Percentiles rank a stretch among this genome's conserved stretches.
These are phyloP conservation scores for Passer domesticus DNA, from an alignment of 2,113 vertebrate genomes.

Conservation along the genomic window DNA sequence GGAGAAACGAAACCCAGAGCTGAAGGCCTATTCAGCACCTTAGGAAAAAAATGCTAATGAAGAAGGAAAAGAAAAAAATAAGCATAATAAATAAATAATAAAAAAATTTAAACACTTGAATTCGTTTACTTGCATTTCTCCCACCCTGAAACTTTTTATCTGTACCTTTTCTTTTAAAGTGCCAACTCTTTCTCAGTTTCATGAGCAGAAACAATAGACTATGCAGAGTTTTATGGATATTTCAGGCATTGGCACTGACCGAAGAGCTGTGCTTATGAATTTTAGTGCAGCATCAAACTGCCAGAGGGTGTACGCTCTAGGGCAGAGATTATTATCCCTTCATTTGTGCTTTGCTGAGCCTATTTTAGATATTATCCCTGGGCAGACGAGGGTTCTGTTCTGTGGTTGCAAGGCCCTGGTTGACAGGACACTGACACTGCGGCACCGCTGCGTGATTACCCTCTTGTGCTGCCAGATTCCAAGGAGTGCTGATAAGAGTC, in stretches of 20 bases:
- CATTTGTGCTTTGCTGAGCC: not conserved
- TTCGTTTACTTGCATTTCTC: not conserved
- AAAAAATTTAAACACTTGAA: not conserved
- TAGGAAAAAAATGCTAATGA: not conserved
- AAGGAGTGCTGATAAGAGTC: not conserved
- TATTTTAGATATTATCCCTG: not conserved
- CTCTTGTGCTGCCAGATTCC: not conserved
- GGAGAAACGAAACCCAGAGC: not conserved
- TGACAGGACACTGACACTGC: not conserved
- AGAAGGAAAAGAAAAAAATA: not conserved
- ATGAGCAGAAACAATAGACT: not conserved
- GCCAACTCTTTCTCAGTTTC: not conserved
- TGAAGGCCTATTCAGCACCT: not conserved
- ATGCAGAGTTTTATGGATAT: not conserved
- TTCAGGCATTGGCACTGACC: not conserved
- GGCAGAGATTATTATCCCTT: not conserved
- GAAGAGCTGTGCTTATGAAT: not conserved
- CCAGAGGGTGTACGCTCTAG: not conserved
- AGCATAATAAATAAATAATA: not conserved
- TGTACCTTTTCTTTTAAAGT: not conserved
- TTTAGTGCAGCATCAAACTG: not conserved
- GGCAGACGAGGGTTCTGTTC: not conserved
- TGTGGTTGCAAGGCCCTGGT: fast-evolving
- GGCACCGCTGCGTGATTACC: fast-evolving
- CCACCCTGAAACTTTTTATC: not conserved